Percentiles rank a stretch among this genome's conserved stretches.
phyloP scores from a whole-genome alignment of 2,113 vertebrate genomes.

The Calyptomena viridis region DNA sequence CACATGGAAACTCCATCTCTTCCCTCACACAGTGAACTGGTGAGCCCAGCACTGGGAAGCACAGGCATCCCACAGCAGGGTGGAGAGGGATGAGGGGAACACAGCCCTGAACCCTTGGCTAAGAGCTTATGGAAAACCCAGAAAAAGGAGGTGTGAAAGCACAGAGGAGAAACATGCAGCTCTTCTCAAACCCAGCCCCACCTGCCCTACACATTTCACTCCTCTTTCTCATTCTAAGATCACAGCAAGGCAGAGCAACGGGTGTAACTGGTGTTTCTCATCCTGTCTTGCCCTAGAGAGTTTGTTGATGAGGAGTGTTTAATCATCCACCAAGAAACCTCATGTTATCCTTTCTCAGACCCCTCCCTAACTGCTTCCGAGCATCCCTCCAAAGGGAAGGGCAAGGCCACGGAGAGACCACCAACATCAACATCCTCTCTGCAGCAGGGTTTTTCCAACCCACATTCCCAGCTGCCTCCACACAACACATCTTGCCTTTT shows the following conservation, averaged over 20 bases:
- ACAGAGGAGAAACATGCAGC: accelerated
- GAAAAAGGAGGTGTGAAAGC: background rate
- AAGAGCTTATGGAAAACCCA: background rate
- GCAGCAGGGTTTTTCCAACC: accelerated
- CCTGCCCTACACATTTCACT: background rate
- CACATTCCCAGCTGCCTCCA: accelerated
- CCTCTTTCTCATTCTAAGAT: background rate
- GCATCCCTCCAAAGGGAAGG: background rate
- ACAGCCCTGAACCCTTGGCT: background rate
- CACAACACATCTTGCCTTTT: accelerated
- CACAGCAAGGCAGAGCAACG: accelerated
- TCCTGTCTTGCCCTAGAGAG: background rate
- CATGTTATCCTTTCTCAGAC: accelerated
- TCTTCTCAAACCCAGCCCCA: background rate
- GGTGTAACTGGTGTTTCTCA: background rate
- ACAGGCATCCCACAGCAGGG: background rate
- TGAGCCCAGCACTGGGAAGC: background rate
- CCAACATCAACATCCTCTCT: background rate
- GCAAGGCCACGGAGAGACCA: background rate
- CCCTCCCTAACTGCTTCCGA: background rate
- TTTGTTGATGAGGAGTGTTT: background rate
- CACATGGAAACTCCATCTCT: background rate
- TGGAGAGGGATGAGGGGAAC: accelerated
- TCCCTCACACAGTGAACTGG: accelerated
- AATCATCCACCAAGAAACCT: background rate